Percentiles rank a stretch among this genome's conserved stretches.
Evolutionary conservation across 2,888 invertebrate species (phyloP).

Genomic region (Cephus nigrinus): DNA sequence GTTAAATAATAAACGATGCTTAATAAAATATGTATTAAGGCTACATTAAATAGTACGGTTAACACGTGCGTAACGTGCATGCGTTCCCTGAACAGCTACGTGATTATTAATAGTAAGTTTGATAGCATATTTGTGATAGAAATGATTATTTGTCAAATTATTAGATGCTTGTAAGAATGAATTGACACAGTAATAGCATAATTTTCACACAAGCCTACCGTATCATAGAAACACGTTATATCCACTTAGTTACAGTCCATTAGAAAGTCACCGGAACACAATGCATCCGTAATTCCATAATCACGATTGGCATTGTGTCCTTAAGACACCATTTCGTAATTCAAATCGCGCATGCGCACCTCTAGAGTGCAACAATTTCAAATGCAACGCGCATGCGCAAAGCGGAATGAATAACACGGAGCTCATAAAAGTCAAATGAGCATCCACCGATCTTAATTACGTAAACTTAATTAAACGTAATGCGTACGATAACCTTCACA

Average conservation of each 20-base stretch:
- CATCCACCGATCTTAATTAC: not conserved
- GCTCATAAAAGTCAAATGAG: not conserved
- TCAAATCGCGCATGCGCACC: not conserved
- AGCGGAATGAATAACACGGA: not conserved
- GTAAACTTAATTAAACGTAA: not conserved
- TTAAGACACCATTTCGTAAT: not conserved
- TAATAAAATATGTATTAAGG: not conserved
- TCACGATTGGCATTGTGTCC: not conserved
- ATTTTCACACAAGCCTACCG: not conserved
- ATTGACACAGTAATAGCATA: not conserved
- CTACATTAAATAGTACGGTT: not conserved
- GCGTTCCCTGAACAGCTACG: not conserved
- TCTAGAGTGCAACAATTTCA: not conserved
- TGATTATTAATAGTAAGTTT: not conserved
- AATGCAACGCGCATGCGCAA: not conserved
- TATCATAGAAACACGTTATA: not conserved
- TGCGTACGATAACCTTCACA: not conserved
- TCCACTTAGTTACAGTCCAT: not conserved
- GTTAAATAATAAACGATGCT: not conserved
- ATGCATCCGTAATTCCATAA: not conserved
- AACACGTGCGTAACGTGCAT: not conserved
- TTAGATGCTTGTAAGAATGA: no score
- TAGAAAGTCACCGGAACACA: not conserved
- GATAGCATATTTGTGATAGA: not conserved
- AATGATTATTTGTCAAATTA: no score